Conservation (phyloP, 2,888 invertebrate genomes). For the Tridacna gigas region DNA sequence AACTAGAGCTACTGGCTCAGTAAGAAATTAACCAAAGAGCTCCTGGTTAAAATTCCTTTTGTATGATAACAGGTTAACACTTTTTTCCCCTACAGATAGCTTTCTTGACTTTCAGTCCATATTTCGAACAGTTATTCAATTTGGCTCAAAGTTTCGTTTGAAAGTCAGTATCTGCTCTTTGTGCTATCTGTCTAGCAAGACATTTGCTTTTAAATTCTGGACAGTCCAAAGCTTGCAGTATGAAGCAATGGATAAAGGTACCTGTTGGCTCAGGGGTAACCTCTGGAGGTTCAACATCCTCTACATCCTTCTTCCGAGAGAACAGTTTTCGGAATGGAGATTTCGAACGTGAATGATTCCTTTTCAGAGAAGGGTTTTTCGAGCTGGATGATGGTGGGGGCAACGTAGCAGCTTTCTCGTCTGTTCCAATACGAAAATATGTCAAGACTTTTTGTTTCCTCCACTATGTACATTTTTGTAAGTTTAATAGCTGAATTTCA, state of each 20-base stretch:
- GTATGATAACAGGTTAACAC: too few species aligned
- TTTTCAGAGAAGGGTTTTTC: conserved; percentile 78
- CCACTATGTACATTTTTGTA: not conserved
- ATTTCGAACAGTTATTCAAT: too few species aligned
- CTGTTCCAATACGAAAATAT: conserved; percentile 3
- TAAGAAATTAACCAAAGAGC: too few species aligned
- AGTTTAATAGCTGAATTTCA: not conserved
- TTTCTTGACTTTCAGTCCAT: too few species aligned
- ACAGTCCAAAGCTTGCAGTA: too few species aligned
- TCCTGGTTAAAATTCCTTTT: too few species aligned
- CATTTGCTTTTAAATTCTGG: too few species aligned
- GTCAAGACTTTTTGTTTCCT: not conserved
- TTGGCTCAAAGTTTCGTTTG: too few species aligned
- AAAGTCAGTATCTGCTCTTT: too few species aligned
- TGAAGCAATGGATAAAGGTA: not conserved
- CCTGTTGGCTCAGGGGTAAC: conserved; percentile 81
- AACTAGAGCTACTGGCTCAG: too few species aligned
- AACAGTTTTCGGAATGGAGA: conserved; percentile 91
- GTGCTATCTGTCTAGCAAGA: too few species aligned
- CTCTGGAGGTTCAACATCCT: conserved; percentile 64
- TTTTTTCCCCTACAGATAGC: too few species aligned
- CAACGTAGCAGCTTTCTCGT: conserved; percentile 26
- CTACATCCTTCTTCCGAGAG: conserved; percentile 72
- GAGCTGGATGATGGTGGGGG: conserved; percentile 9
- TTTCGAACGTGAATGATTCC: conserved; percentile 95